These are phyloP conservation scores for Rissa tridactyla DNA, from an alignment of 2,113 vertebrate genomes.

Conservation along the genomic window DNA sequence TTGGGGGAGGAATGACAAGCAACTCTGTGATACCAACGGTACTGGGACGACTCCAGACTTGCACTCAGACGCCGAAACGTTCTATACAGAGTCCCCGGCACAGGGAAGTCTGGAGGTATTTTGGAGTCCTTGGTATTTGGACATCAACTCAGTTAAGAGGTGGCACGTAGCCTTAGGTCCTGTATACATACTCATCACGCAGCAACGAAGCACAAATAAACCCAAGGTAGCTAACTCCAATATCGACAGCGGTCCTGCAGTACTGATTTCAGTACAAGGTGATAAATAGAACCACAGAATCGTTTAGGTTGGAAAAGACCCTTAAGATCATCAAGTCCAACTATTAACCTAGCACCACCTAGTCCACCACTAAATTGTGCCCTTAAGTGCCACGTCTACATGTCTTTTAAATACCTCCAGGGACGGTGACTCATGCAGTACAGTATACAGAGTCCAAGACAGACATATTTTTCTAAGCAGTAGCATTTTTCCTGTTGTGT, in stretches of 20 bases:
- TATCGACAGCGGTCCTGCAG: not conserved
- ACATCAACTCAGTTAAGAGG: not conserved
- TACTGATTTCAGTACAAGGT: not conserved
- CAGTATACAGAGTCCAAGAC: not conserved
- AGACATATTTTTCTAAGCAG: not conserved
- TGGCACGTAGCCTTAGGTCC: not conserved
- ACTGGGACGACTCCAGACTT: not conserved
- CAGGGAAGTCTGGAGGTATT: not conserved
- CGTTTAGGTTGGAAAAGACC: not conserved
- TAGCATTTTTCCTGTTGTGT: not conserved
- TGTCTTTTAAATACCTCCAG: not conserved
- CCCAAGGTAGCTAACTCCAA: not conserved
- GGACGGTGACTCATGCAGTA: not conserved
- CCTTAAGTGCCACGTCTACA: not conserved
- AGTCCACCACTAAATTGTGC: not conserved
- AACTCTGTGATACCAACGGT: not conserved
- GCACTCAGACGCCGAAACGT: not conserved
- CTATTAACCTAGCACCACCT: not conserved
- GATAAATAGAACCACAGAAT: not conserved
- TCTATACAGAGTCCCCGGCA: accelerated
- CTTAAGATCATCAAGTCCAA: not conserved
- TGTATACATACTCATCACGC: accelerated
- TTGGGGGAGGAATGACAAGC: not conserved
- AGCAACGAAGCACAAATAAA: not conserved
- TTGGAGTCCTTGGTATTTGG: not conserved